Percentiles rank a stretch among this genome's conserved stretches.
Conservation (phyloP, 2,113 vertebrate genomes). For the Thryonomys swinderianus region DNA sequence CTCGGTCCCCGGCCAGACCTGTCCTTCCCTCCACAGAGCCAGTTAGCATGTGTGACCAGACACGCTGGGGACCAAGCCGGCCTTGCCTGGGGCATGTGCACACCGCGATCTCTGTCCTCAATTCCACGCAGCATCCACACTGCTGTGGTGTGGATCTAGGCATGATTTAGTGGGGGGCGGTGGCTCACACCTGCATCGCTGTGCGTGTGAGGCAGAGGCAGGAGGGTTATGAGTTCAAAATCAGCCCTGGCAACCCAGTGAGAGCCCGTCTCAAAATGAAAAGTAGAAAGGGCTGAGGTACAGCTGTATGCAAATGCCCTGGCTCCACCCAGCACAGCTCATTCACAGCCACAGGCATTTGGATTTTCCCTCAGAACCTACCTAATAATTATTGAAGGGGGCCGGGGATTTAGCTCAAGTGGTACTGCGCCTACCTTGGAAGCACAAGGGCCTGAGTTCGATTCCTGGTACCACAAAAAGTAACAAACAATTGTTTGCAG, state of each 20-base stretch:
- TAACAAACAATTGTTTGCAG: background rate
- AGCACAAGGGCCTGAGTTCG: too few species aligned
- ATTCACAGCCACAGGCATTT: too few species aligned
- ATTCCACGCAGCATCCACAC: background rate
- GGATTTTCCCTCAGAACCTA: too few species aligned
- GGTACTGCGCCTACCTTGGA: too few species aligned
- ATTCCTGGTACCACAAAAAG: too few species aligned
- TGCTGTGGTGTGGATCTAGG: background rate
- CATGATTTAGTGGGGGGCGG: fast-evolving
- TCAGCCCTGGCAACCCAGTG: background rate
- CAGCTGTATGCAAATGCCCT: background rate
- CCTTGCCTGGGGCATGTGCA: background rate
- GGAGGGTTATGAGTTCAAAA: background rate
- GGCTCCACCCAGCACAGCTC: background rate
- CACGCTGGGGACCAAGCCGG: background rate
- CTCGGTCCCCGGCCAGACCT: background rate
- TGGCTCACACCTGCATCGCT: background rate
- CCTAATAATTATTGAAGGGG: too few species aligned
- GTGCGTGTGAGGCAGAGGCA: background rate
- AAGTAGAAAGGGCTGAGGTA: background rate
- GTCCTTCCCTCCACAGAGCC: background rate
- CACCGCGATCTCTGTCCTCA: background rate
- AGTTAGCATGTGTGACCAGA: background rate
- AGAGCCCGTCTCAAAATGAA: background rate
- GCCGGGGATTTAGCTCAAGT: too few species aligned